Evolutionary conservation across 1,140 invertebrate species (phyloP), one percentile per base, ranked within the genome.

Genomic region (Camponotus floridanus): DNA sequence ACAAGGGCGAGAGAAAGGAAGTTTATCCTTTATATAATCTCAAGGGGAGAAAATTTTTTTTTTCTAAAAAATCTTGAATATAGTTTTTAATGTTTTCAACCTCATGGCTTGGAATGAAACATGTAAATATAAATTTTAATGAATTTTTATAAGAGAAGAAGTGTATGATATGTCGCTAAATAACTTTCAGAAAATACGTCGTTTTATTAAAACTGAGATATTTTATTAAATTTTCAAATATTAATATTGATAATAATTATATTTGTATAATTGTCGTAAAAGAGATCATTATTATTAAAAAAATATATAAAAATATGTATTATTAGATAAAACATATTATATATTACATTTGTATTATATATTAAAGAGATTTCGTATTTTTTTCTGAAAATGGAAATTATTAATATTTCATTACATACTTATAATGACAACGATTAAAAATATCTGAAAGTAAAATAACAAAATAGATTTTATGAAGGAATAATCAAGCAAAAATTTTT

Each of bases 401-500:
- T 57, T 31, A 42, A 57, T 31, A 21, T 70, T 11, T 2, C 1
- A 26, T 79, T 67, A 71, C 21, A 33, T 26, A 9, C 57, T 11
- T 1, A 42, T 81, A 42, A 57, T 42, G 6, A 70, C 33, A 18
- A 51, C 4, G 9, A 4, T 0, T 2, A 13, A n/a, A 21, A 13
- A 9, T n/a, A 26, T 74, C 7, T 15, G 18, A 15, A 73, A 21
- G 21, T 11, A 70, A 80, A 42, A 61, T 81, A 80, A 70, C 21
- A 13, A 80, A 70, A 15, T 71, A 9, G 26, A 81, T 81, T 81
- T 81, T 61, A 81, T 73, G 36, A 36, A 59, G 26, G 7, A 81
- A 74, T 74, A 83, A 74, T 73, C 51, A 21, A 21, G 18, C 3
- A 4, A 15, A 61, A 83, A 13, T n/a, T 81, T 18, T 5, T 71